Base-by-base conservation (phyloP, 2,113 vertebrate genomes). In the Syngnathus typhle region DNA sequence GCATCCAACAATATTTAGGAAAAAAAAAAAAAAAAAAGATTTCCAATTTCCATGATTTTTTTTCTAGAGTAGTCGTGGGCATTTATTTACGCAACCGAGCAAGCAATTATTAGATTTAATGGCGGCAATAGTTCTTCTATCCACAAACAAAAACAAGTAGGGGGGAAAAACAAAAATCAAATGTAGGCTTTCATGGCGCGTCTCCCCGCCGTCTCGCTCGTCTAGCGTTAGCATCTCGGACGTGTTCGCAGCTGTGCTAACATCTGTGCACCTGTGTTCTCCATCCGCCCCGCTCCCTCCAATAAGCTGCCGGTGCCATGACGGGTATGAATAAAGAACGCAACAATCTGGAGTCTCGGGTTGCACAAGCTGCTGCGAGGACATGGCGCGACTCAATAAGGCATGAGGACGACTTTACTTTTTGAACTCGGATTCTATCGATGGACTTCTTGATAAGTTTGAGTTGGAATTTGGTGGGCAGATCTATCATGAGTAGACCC, bases 201-300 rank as follows among this genome's bases (percentile, higher is more conserved):
- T 59, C 65, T 56, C 76, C 72, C 72, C 46, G 10, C 66, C 82
- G 66, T 81, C 82, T 80, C 67, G 74, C 83, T 85, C 75, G 81
- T 82, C 72, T 19, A 55, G 67, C 16, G 43, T 68, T 74, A 78
- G 74, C 77, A 59, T 82, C 83, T 83, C 83, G 66, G 64, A 55
- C 18, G 59, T 88, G 82, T 70, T 88, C 18, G 86, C 93, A 94
- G 91, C 94, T 94, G 84, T 49, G 81, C 85, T 79, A 84, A 93
- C 95, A 96, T 96, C 95, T 96, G 95, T 91, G 92, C 82, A 87
- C 80, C 90, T 88, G 91, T 91, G 90, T 92, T 86, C 88, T 74
- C 80, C 79, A 74, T 93, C 89, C 91, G 87, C 89, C 88, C 89
- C 92, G 92, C 91, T 95, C 91, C 89, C 93, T 93, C 92, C 90